A percentile compares a stretch with the other conserved stretches of the same genome.
These are phyloP conservation scores for Hemicordylus capensis DNA, from an alignment of 2,113 vertebrate genomes.

Conservation along the genomic window DNA sequence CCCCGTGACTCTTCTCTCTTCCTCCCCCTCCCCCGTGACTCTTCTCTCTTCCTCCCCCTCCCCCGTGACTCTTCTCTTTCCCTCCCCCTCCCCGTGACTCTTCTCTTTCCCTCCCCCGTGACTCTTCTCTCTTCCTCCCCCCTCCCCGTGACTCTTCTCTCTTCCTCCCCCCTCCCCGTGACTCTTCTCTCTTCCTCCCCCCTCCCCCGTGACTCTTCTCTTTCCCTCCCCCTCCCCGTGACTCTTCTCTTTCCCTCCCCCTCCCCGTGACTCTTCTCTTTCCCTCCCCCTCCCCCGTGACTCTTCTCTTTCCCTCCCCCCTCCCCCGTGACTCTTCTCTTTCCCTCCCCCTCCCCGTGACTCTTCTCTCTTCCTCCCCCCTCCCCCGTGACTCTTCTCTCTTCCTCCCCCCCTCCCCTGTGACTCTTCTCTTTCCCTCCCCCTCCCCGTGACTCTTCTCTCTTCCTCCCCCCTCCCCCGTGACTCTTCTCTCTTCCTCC, in stretches of 20 bases:
- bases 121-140: neutral
- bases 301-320: neutral
- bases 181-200: neutral
- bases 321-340: neutral
- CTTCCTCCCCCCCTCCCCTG: neutral
- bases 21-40: no score
- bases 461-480: neutral
- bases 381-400: no score
- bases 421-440: neutral
- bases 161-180: neutral
- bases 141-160: no score
- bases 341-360: neutral
- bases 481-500: neutral
- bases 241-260: neutral
- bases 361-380: neutral
- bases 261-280: no score
- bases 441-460: no score
- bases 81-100: neutral
- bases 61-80: neutral
- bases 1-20: neutral
- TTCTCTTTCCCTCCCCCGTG: accelerated
- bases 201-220: neutral
- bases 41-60: neutral
- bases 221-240: neutral
- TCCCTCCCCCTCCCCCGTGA: neutral